phyloP scores from a whole-genome alignment of 2,888 invertebrate genomes.

The Hemistola chrysoprasaria region DNA sequence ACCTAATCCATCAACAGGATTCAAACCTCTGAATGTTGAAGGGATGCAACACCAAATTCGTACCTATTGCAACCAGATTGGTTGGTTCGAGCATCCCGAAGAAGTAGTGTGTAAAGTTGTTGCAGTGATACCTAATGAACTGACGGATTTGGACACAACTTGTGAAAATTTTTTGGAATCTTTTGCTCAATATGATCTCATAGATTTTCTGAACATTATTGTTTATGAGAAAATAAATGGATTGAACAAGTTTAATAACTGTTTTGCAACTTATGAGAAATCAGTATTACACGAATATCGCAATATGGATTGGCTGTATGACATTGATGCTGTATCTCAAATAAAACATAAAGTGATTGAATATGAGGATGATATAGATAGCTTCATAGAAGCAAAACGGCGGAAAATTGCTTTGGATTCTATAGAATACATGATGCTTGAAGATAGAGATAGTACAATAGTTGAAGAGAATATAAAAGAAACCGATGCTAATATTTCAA shows the following conservation, averaged over 20 bases:
- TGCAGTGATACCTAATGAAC: constrained; percentile 59
- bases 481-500: constrained; percentile 55
- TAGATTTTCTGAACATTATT: constrained; percentile 79
- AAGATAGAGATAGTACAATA: constrained; percentile 62
- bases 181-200: constrained; percentile 73
- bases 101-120: constrained; percentile 76
- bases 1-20: constrained; percentile 65
- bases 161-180: constrained; percentile 57
- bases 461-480: constrained; percentile 61
- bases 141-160: constrained; percentile 60
- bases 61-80: constrained; percentile 75
- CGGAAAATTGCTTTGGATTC: constrained; percentile 65
- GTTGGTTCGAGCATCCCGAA: constrained; percentile 71
- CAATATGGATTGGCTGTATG: constrained; percentile 83
- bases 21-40: constrained; percentile 63
- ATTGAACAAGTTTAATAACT: constrained; percentile 65
- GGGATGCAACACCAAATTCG: constrained; percentile 72
- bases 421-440: constrained; percentile 63
- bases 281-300: constrained; percentile 76
- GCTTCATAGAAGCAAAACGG: constrained; percentile 60
- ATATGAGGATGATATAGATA: constrained; percentile 63
- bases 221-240: constrained; percentile 78
- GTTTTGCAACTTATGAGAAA: constrained; percentile 82
- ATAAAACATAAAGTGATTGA: constrained; percentile 64
- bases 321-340: constrained; percentile 48